Percentiles rank a stretch among this genome's conserved stretches.
Conservation (phyloP, 2,888 invertebrate genomes). For the Sinelater perroti region DNA sequence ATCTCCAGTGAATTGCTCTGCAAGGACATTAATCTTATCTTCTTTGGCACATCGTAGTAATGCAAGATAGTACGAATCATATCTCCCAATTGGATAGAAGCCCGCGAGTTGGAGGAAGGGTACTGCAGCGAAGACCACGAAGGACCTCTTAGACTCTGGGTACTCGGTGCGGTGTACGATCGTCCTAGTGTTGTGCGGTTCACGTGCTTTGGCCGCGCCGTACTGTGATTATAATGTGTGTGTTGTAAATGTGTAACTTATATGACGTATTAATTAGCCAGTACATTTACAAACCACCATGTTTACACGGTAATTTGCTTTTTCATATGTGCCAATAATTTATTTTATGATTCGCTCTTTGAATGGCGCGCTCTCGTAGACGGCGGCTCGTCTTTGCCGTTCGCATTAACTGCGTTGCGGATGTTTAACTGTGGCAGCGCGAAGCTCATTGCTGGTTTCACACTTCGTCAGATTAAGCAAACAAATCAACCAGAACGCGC, state of each 20-base stretch:
- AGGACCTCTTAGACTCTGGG: conserved; percentile 41
- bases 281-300: conserved; percentile 49
- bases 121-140: conserved; percentile 43
- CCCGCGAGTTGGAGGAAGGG: conserved; percentile 54
- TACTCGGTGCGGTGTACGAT: conserved; percentile 42
- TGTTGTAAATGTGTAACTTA: conserved; percentile 49
- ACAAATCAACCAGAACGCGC: too few relatives aligned
- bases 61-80: conserved; percentile 46
- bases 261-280: conserved; percentile 45
- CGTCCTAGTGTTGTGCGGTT: conserved; percentile 40
- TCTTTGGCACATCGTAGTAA: conserved; percentile 36
- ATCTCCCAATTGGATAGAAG: conserved; percentile 53
- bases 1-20: conserved; percentile 16
- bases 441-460: not conserved
- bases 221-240: conserved; percentile 45
- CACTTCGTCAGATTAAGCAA: not conserved
- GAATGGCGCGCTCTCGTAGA: not conserved
- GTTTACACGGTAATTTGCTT: conserved; percentile 57
- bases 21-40: conserved; percentile 32
- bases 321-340: conserved; percentile 35
- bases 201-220: conserved; percentile 43
- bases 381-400: conserved; percentile 3
- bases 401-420: conserved; percentile 20
- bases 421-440: conserved; percentile 13
- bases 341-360: conserved; percentile 30